Evolutionary conservation across 2,797 vertebrate species (phyloP), one percentile per base, ranked within the genome.

Genomic region (Mustela erminea): DNA sequence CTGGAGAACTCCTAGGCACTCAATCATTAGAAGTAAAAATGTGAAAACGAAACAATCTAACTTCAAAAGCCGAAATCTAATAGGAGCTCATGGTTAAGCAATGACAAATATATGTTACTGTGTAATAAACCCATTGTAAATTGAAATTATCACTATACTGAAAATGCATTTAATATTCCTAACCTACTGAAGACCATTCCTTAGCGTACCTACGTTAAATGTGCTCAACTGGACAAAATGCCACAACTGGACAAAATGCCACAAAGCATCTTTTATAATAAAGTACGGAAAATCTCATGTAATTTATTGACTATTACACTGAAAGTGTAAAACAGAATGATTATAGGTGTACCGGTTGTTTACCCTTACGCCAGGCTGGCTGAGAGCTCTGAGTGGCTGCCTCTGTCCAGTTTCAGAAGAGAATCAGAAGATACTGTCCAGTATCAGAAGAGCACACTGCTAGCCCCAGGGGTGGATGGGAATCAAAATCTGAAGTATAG

Each of bases 21-120:
- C 72, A 93, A 38, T n/a, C 23, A 91, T 64, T 70, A 78, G 2
- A 11, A 74, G 25, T 52, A 54, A 93, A 96, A n/a, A 32, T 7
- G 2, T 35, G 7, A 60, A 32, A 80, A 93, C 52, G 9, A 77
- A 68, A 66, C 32, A 35, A 41, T 74, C 43, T 87, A 92, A 85
- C 58, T 64, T 87, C 56, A 93, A 90, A 92, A 86, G 14, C 3
- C 46, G 54, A 84, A 92, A 93, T 68, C 35, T 81, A 97, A 83
- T 7, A 96, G 41, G 6, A 52, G 32, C 27, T 93, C 35, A 15
- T 7, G 5, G 32, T 83, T 86, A 95, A 93, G 68, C 29, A 95
- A 41, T 14, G 3, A 29, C 52, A 97, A 96, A 93, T 18, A 90
- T 18, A 14, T 29, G 94, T 58, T 85, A 93, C 17, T 29, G 56